phyloP scores from a whole-genome alignment of 2,113 vertebrate species.

The Mionectes macconnelli region DNA sequence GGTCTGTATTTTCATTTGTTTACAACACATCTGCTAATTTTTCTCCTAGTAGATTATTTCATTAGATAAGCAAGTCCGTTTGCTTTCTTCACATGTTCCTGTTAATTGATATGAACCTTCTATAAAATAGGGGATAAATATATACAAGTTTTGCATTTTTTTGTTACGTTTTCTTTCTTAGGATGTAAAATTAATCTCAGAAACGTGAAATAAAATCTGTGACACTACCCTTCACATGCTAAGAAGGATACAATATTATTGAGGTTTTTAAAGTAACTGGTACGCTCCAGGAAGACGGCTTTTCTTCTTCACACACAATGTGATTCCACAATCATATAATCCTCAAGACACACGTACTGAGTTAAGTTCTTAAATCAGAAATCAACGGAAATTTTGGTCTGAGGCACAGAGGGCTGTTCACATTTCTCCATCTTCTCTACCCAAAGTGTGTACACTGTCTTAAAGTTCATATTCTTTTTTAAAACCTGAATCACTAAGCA shows the following conservation, averaged over 20 bases:
- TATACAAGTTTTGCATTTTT: neutral
- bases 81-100: neutral
- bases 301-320: neutral
- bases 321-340: neutral
- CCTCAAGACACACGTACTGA: accelerated
- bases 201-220: neutral
- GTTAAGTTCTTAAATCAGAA: neutral
- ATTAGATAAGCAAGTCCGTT: neutral
- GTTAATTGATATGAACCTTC: neutral
- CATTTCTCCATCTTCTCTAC: neutral
- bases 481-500: neutral
- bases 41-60: neutral
- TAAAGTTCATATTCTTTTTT: neutral
- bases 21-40: neutral
- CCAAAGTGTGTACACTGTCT: neutral
- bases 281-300: neutral
- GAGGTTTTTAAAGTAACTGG: neutral
- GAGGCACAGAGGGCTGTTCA: neutral
- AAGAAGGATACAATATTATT: neutral
- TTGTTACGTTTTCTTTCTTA: neutral
- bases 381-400: neutral
- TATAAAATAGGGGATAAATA: neutral
- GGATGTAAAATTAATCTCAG: neutral
- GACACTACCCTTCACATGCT: neutral
- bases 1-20: neutral